phyloP scores from a whole-genome alignment of 2,797 vertebrate species.

The Rhincodon typus region DNA sequence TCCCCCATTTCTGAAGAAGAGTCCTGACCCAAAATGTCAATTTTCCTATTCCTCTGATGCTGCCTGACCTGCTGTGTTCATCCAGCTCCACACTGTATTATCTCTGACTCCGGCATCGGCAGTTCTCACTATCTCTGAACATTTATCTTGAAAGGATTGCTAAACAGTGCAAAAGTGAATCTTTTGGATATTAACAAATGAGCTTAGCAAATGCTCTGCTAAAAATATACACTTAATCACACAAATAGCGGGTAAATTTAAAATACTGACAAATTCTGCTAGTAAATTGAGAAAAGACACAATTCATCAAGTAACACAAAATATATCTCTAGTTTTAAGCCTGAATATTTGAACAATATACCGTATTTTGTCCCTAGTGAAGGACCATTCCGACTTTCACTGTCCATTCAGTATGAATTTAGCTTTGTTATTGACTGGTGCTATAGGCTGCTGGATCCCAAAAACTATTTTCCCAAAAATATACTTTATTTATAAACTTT shows the following conservation, averaged over 20 bases:
- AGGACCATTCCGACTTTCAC: neutral
- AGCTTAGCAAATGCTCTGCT: neutral
- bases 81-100: no score
- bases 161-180: neutral
- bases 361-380: neutral
- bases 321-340: neutral
- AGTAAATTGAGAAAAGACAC: neutral
- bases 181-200: neutral
- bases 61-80: no score
- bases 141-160: neutral
- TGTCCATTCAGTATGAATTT: neutral
- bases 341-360: neutral
- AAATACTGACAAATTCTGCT: neutral
- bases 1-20: no score
- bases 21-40: no score
- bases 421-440: neutral
- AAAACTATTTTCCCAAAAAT: neutral
- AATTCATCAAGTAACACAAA: neutral
- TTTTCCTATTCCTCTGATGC: no score
- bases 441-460: neutral
- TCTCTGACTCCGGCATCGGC: no score
- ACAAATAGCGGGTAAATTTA: neutral
- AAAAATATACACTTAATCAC: neutral
- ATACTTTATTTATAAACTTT: neutral
- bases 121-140: neutral